phyloP scores from a whole-genome alignment of 2,113 vertebrate genomes.

The Castor canadensis region DNA sequence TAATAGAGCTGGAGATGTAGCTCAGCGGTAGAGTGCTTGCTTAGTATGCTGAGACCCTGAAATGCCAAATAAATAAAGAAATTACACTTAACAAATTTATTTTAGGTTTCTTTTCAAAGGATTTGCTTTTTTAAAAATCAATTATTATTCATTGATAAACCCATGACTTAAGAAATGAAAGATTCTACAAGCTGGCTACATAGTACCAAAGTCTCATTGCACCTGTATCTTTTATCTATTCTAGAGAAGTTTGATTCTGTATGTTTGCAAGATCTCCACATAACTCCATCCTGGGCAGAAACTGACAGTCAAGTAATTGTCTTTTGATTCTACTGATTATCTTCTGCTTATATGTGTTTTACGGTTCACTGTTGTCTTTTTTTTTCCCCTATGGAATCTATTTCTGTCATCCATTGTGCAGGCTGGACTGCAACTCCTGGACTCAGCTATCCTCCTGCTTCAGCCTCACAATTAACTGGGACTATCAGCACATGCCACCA shows the following conservation, averaged over 20 bases:
- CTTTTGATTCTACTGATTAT: slow-evolving; percentile 17
- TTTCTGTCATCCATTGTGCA: too few species aligned
- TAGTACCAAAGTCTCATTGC: background rate
- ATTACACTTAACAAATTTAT: too few species aligned
- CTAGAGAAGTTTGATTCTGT: background rate
- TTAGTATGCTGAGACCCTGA: too few species aligned
- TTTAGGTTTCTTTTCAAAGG: too few species aligned
- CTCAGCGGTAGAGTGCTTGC: too few species aligned
- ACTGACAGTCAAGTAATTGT: background rate
- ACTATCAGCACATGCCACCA: too few species aligned
- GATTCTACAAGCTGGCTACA: background rate
- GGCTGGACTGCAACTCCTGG: too few species aligned
- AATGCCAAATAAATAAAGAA: too few species aligned
- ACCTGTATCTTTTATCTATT: background rate
- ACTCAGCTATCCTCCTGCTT: too few species aligned
- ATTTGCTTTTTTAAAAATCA: too few species aligned
- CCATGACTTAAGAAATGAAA: background rate
- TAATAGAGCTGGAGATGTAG: too few species aligned
- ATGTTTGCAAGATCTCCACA: background rate
- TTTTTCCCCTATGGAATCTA: background rate
- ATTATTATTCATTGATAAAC: background rate
- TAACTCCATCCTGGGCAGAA: background rate
- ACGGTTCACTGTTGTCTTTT: background rate
- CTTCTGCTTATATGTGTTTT: background rate
- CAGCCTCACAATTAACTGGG: too few species aligned